Percentiles rank a stretch among this genome's conserved stretches.
phyloP scores from a whole-genome alignment of 2,888 invertebrate genomes.

The Actias luna region DNA sequence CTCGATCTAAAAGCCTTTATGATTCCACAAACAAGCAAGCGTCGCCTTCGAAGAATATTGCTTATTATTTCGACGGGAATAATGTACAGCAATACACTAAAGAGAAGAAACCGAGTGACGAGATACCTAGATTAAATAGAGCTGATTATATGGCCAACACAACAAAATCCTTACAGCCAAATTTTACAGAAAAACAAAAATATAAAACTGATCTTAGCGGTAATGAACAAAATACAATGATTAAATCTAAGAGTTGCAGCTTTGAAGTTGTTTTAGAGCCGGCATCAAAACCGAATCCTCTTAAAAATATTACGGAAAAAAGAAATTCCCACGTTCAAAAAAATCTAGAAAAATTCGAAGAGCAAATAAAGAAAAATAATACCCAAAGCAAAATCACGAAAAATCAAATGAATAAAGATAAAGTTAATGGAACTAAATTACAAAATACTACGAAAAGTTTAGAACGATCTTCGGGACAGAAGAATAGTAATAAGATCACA shows the following conservation, averaged over 20 bases:
- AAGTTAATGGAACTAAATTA: conserved; percentile 64
- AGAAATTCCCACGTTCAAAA: conserved; percentile 76
- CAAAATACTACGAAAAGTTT: conserved; percentile 73
- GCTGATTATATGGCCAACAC: conserved; percentile 78
- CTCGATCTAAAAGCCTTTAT: conserved; percentile 71
- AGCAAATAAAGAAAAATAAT: conserved; percentile 72
- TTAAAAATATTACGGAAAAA: conserved; percentile 74
- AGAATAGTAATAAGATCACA: conserved; percentile 72
- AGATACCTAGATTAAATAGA: conserved; percentile 82
- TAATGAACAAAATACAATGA: conserved; percentile 67
- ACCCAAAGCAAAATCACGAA: conserved; percentile 66
- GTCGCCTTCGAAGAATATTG: conserved; percentile 72
- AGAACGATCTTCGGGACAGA: conserved; percentile 70
- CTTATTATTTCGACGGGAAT: conserved; percentile 77
- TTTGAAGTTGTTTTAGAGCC: conserved; percentile 78
- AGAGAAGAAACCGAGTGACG: conserved; percentile 72
- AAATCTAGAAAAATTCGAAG: conserved; percentile 83
- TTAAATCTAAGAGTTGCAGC: conserved; percentile 77
- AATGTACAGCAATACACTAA: conserved; percentile 64
- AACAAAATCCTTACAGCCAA: conserved; percentile 70
- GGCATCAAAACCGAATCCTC: conserved; percentile 72
- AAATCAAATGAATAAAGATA: conserved; percentile 73
- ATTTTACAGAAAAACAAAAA: conserved; percentile 67
- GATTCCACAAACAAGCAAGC: conserved; percentile 66
- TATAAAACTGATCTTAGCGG: conserved; percentile 73